Conservation (phyloP, 2,797 vertebrate genomes). For the Limosa lapponica region DNA sequence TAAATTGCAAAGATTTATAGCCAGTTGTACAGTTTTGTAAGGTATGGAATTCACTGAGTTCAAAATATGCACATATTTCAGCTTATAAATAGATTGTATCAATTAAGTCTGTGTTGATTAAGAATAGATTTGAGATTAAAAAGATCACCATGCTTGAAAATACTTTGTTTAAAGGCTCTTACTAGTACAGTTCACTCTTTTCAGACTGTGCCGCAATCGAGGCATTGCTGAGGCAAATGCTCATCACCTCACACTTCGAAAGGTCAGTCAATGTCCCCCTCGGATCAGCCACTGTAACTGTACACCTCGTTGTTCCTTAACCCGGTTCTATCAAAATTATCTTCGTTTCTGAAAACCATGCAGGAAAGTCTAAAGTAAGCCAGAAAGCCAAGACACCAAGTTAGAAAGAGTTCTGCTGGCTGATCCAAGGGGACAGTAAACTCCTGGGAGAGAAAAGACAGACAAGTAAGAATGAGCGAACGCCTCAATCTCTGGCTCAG, state of each 20-base stretch:
- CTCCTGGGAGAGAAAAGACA: background rate
- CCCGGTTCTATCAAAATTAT: background rate
- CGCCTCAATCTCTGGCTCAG: background rate
- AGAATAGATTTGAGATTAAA: background rate
- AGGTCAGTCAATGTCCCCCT: background rate
- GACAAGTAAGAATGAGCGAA: background rate
- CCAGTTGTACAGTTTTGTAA: background rate
- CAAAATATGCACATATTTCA: background rate
- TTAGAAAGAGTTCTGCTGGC: background rate
- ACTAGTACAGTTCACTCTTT: background rate
- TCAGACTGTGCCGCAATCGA: accelerated
- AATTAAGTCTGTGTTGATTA: background rate
- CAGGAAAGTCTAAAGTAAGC: background rate
- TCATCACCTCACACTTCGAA: background rate
- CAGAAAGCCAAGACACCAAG: background rate
- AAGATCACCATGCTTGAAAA: background rate
- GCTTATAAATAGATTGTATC: background rate
- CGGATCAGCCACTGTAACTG: background rate
- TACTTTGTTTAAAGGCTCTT: background rate
- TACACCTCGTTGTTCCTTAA: accelerated
- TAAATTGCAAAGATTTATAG: background rate
- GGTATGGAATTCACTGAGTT: background rate
- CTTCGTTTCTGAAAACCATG: background rate
- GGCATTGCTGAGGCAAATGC: background rate
- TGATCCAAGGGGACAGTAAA: background rate